Evolutionary conservation across 2,888 invertebrate species (phyloP).

Genomic region (Euphydryas editha): DNA sequence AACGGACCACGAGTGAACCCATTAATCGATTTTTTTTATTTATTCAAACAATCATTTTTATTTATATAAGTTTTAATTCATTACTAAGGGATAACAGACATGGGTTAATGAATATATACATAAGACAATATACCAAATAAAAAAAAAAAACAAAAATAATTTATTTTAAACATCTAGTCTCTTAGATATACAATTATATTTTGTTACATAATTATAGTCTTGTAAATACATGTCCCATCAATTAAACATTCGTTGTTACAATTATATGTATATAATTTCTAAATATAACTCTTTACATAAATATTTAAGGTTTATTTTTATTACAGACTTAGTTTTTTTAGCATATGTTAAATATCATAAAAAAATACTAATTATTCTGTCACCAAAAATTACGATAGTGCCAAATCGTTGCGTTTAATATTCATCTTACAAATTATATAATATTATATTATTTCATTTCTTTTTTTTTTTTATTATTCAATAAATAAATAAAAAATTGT

Average conservation of each 20-base stretch:
- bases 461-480: no score
- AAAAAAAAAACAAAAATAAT: conserved; percentile 33
- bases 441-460: no score
- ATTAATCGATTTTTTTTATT: conserved; percentile 11
- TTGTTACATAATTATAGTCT: background rate
- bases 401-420: no score
- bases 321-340: no score
- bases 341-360: no score
- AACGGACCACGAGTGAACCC: background rate
- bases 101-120: conserved; percentile 6
- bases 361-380: no score
- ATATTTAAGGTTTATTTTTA: background rate
- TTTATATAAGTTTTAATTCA: conserved; percentile 6
- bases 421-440: no score
- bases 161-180: conserved; percentile 31
- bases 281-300: background rate
- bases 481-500: no score
- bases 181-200: conserved; percentile 21
- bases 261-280: background rate
- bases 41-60: conserved; percentile 5
- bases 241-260: conserved; percentile 6
- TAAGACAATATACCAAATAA: conserved; percentile 15
- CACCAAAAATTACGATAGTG: no score
- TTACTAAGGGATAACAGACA: conserved; percentile 7
- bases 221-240: background rate